Evolutionary conservation across 64 coral and sea anemone species (phyloP).

Genomic region (Pachyseris speciosa): DNA sequence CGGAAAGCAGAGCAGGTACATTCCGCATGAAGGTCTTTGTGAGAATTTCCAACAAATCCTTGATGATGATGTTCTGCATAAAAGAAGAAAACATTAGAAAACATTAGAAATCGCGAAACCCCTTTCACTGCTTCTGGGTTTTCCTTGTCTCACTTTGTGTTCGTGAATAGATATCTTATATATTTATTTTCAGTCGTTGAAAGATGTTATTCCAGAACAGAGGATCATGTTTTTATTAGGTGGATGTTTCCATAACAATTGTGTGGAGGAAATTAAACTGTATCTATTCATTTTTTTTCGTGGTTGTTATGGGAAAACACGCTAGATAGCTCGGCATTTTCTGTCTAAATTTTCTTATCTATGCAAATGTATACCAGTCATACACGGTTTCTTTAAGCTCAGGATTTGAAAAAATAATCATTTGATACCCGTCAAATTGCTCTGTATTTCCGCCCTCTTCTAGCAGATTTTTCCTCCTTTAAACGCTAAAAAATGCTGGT

Average conservation of each 20-base stretch:
- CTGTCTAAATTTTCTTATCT: conserved; percentile 77
- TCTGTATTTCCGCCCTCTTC: conserved; percentile 60
- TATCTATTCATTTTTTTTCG: conserved; percentile 39
- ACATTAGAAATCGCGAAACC: background rate
- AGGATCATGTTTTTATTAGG: background rate
- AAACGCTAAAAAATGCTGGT: background rate
- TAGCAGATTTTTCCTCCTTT: conserved; percentile 15
- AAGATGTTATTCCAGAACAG: background rate
- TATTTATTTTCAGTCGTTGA: background rate
- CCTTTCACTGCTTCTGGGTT: background rate
- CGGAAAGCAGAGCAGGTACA: conserved; percentile 93
- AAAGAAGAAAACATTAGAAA: conserved; percentile 10
- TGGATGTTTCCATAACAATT: conserved; percentile 15
- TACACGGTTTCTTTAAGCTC: conserved; percentile 33
- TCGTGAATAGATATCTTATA: background rate
- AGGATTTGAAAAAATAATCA: conserved; percentile 39
- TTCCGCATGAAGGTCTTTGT: conserved; percentile 65
- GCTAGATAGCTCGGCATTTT: conserved; percentile 39
- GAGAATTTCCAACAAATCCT: conserved; percentile 28
- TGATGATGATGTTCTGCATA: conserved; percentile 49
- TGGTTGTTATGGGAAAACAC: conserved; percentile 65
- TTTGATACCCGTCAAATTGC: conserved; percentile 6
- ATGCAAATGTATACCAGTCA: conserved; percentile 79
- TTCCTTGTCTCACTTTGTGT: conserved; percentile 13
- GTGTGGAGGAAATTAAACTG: conserved; percentile 40